These are phyloP conservation scores for Clarias batrachus DNA, from an alignment of 2,113 vertebrate genomes.

Conservation along the genomic window DNA sequence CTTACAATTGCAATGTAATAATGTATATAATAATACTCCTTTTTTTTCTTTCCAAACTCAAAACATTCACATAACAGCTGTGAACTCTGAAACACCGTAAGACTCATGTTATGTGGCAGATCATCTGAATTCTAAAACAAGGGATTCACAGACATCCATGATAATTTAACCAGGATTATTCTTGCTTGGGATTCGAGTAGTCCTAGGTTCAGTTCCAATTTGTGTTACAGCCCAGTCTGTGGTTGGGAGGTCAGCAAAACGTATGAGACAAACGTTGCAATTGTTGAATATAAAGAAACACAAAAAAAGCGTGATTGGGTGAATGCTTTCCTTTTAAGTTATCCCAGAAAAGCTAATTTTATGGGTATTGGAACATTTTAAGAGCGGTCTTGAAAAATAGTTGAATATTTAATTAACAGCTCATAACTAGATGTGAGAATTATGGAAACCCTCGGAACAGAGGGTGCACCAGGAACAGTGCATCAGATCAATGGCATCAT, in stretches of 20 bases:
- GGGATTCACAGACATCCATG: not conserved
- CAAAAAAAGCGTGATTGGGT: not conserved
- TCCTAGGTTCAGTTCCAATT: not conserved
- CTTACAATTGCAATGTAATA: not conserved
- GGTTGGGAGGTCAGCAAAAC: not conserved
- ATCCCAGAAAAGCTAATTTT: not conserved
- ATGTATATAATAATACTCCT: not conserved
- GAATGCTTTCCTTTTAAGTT: not conserved
- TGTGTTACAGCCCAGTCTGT: not conserved
- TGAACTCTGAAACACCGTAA: not conserved
- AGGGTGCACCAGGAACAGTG: conserved; percentile 22
- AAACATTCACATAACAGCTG: not conserved
- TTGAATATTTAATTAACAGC: conserved; percentile 43
- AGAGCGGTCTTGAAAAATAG: not conserved
- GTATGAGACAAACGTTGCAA: not conserved
- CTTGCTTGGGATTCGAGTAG: not conserved
- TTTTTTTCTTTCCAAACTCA: not conserved
- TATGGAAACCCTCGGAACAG: conserved; percentile 6
- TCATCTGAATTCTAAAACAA: not conserved
- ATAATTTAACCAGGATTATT: not conserved
- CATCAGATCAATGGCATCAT: conserved; percentile 46
- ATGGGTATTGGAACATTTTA: not conserved
- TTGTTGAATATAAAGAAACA: not conserved
- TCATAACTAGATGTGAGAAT: conserved; percentile 27
- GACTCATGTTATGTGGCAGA: not conserved